Percentiles rank a stretch among this genome's conserved stretches.
These are phyloP conservation scores for Aphidius ervi DNA, from an alignment of 1,140 invertebrate genomes.

Conservation along the genomic window DNA sequence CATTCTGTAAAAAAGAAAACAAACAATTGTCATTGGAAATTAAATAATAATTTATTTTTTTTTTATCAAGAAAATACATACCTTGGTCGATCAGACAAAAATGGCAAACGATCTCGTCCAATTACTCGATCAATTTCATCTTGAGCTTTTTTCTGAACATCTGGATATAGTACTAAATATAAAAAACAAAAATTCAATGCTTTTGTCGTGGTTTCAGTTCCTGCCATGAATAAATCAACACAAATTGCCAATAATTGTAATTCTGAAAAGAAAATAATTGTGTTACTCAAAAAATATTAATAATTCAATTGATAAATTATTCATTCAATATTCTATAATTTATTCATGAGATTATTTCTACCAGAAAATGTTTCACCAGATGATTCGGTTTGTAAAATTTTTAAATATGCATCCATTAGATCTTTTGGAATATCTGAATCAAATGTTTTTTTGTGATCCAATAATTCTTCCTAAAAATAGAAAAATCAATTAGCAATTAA, in stretches of 20 bases:
- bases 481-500: conserved; percentile 14
- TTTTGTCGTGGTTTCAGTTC: conserved; percentile 78
- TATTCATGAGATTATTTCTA: conserved; percentile 23
- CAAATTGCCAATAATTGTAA: conserved; percentile 71
- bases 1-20: conserved; percentile 58
- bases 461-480: conserved; percentile 60
- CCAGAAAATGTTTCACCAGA: conserved; percentile 45
- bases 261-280: conserved; percentile 48
- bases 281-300: background rate
- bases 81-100: conserved; percentile 66
- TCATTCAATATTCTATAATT: conserved; percentile 6
- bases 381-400: conserved; percentile 56
- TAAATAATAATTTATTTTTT: background rate
- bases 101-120: conserved; percentile 63
- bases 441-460: conserved; percentile 69
- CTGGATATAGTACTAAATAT: conserved; percentile 70
- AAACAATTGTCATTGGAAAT: background rate
- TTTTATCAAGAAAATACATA: conserved; percentile 36
- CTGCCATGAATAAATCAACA: conserved; percentile 78
- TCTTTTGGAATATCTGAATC: conserved; percentile 64
- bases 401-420: conserved; percentile 81
- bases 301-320: background rate
- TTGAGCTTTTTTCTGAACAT: conserved; percentile 74
- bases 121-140: conserved; percentile 76
- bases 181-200: conserved; percentile 73